These are phyloP conservation scores for Accipiter cooperii DNA, from an alignment of 2,113 vertebrate genomes.

Conservation along the genomic window DNA sequence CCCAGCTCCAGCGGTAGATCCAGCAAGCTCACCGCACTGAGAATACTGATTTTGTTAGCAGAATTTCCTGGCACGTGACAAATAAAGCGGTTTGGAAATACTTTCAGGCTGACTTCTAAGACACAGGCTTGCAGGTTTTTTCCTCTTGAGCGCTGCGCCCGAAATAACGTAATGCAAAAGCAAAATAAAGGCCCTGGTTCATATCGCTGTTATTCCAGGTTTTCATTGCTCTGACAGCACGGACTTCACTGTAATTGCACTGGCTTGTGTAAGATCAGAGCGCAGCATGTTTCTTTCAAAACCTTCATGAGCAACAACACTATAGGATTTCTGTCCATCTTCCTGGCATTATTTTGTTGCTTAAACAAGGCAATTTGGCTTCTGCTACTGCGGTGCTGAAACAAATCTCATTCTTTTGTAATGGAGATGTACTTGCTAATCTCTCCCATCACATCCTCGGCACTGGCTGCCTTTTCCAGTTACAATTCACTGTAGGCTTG, in stretches of 20 bases:
- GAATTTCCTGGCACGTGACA: background rate
- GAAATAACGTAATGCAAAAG: background rate
- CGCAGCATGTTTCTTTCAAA: background rate
- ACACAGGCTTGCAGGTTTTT: background rate
- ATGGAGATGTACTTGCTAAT: slow-evolving; percentile 27
- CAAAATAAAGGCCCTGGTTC: background rate
- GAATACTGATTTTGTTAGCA: background rate
- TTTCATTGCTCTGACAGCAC: slow-evolving; percentile 1
- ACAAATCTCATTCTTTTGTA: slow-evolving; percentile 15
- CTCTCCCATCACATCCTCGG: background rate
- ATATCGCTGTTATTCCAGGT: background rate
- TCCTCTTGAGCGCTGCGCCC: background rate
- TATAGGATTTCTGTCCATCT: slow-evolving; percentile 28
- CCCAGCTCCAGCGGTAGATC: background rate
- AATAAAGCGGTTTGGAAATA: background rate
- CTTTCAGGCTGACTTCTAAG: background rate
- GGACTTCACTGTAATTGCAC: background rate
- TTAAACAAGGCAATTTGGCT: slow-evolving; percentile 26
- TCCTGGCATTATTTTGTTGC: slow-evolving; percentile 24
- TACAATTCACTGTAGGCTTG: background rate
- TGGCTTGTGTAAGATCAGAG: background rate
- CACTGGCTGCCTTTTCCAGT: background rate
- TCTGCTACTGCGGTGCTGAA: background rate
- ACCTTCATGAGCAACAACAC: background rate
- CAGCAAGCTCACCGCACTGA: background rate